These are phyloP conservation scores for Atherinosoma microstoma DNA, from an alignment of 2,797 vertebrate species.

Conservation along the genomic window DNA sequence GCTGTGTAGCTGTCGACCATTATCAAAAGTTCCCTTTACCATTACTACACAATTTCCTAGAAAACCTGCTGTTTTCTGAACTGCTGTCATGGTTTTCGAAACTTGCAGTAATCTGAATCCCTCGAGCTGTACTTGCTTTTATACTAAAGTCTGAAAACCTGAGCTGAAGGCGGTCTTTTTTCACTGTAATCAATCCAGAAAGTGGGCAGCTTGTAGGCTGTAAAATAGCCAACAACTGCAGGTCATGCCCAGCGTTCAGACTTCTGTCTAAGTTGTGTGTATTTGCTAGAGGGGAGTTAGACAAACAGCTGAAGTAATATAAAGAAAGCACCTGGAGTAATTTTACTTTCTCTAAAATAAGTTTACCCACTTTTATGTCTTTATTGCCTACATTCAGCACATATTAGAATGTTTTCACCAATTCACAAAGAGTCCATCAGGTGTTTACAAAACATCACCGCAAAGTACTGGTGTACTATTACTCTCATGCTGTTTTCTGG, in stretches of 20 bases:
- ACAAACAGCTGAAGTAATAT: background rate
- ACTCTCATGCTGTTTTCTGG: constrained; percentile 1
- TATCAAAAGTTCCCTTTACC: constrained; percentile 18
- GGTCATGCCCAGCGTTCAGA: constrained; percentile 4
- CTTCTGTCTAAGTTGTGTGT: constrained; percentile 6
- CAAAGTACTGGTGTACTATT: background rate
- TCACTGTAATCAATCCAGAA: constrained; percentile 24
- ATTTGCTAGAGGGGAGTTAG: background rate
- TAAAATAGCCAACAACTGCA: constrained; percentile 17
- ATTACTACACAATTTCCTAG: background rate
- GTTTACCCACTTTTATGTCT: background rate
- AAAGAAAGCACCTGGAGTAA: background rate
- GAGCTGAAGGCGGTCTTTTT: constrained; percentile 3
- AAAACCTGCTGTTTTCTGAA: constrained; percentile 3
- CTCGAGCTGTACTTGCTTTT: constrained; percentile 22
- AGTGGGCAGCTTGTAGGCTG: constrained; percentile 27
- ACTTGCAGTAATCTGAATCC: constrained; percentile 31
- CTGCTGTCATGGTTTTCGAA: background rate
- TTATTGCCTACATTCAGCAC: background rate
- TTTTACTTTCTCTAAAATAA: background rate
- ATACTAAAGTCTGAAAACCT: background rate
- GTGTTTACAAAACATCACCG: background rate
- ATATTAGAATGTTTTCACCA: background rate
- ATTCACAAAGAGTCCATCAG: background rate
- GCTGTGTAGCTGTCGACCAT: background rate